Evolutionary conservation across 1,140 invertebrate species (phyloP).

Genomic region (Penaeus chinensis): DNA sequence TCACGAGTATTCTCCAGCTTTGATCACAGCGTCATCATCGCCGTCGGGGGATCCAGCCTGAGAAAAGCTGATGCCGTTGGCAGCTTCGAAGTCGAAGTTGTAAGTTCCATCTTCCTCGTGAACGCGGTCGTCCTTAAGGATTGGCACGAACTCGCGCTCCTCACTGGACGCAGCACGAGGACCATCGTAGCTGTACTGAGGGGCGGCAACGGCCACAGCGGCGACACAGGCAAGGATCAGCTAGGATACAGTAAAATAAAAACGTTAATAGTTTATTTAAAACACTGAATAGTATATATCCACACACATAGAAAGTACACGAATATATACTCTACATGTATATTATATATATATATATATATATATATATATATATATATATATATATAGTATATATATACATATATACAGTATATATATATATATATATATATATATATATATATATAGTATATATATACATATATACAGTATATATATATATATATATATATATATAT

Average conservation of each 20-base stretch:
- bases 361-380: too few relatives aligned
- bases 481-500: too few relatives aligned
- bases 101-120: conserved; percentile 20
- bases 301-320: too few relatives aligned
- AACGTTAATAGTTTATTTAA: too few relatives aligned
- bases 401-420: too few relatives aligned
- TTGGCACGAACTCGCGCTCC: conserved; percentile 4
- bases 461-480: too few relatives aligned
- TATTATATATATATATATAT: too few relatives aligned
- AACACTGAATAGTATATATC: too few relatives aligned
- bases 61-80: conserved; percentile 13
- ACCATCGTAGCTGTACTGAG: conserved; percentile 24
- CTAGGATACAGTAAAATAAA: neutral
- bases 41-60: conserved; percentile 21
- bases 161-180: neutral
- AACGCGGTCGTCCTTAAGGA: conserved; percentile 29
- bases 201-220: conserved; percentile 12
- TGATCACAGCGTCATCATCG: neutral
- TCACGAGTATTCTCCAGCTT: conserved; percentile 40
- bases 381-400: too few relatives aligned
- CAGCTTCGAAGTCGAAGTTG: conserved; percentile 19
- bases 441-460: too few relatives aligned
- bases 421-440: too few relatives aligned
- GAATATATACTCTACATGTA: too few relatives aligned
- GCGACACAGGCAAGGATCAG: conserved; percentile 10